A percentile compares a stretch with the other conserved stretches of the same genome.
Evolutionary conservation across 2,888 invertebrate species (phyloP).

Genomic region (Chelonus formosanus): DNA sequence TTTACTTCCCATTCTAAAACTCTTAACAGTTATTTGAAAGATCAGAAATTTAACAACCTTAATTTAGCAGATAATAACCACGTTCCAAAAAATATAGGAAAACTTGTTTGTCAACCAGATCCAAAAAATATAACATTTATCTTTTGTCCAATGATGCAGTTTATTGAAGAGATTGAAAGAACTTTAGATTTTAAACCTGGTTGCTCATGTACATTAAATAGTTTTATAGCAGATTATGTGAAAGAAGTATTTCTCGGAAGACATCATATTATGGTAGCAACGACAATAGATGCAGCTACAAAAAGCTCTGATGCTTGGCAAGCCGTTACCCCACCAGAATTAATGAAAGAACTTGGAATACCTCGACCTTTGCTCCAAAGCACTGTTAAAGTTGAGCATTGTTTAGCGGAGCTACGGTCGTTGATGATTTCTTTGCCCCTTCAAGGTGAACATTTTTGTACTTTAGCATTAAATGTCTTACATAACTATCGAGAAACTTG

Average conservation of each 20-base stretch:
- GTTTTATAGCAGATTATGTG: conserved; percentile 87
- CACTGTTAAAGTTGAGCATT: conserved; percentile 76
- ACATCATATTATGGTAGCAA: conserved; percentile 73
- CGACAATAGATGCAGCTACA: conserved; percentile 76
- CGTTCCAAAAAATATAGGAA: too few relatives aligned
- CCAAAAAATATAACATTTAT: conserved; percentile 79
- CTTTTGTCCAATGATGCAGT: conserved; percentile 82
- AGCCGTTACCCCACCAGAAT: conserved; percentile 75
- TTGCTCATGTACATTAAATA: conserved; percentile 80
- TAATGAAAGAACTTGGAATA: conserved; percentile 71
- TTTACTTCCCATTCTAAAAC: conserved; percentile 68
- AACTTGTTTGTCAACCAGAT: conserved; percentile 80
- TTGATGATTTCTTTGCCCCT: conserved; percentile 77
- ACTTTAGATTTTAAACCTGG: conserved; percentile 70
- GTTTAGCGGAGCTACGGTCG: conserved; percentile 73
- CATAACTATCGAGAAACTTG: conserved; percentile 80
- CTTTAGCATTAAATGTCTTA: conserved; percentile 76
- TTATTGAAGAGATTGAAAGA: conserved; percentile 85
- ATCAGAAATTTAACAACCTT: conserved; percentile 65
- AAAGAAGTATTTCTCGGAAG: conserved; percentile 86
- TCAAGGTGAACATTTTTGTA: conserved; percentile 79
- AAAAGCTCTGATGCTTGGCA: conserved; percentile 83
- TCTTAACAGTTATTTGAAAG: conserved; percentile 55
- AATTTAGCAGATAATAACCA: conserved; percentile 4
- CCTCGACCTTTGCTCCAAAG: conserved; percentile 76